Conservation (phyloP, 2,888 invertebrate genomes). For the Yponomeuta plumbellus region DNA sequence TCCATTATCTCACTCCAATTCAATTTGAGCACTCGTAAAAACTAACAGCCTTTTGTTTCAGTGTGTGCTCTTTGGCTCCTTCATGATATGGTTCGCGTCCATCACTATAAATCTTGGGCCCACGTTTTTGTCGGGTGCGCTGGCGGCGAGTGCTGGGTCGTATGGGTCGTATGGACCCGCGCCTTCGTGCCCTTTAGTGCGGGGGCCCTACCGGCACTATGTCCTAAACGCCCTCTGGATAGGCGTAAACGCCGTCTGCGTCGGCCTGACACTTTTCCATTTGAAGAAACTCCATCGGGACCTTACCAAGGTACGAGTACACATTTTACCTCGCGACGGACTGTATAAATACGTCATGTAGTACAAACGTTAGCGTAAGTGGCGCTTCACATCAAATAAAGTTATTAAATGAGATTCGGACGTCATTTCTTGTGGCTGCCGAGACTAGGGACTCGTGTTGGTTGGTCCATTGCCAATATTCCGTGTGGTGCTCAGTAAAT, state of each 20-base stretch:
- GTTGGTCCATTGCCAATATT: conserved; percentile 55
- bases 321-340: conserved; percentile 20
- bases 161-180: conserved; percentile 81
- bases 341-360: conserved; percentile 8
- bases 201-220: conserved; percentile 92
- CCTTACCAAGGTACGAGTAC: conserved; percentile 79
- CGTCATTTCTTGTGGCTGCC: not conserved
- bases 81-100: conserved; percentile 96
- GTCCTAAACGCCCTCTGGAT: conserved; percentile 95
- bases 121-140: conserved; percentile 88
- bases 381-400: conserved; percentile 10
- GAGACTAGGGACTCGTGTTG: conserved; percentile 5
- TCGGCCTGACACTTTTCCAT: conserved; percentile 88
- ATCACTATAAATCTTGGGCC: conserved; percentile 94
- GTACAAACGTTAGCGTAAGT: conserved; percentile 1
- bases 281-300: conserved; percentile 88
- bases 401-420: not conserved
- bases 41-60: conserved; percentile 56
- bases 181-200: conserved; percentile 89
- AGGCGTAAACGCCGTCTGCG: conserved; percentile 90
- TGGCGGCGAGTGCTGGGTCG: conserved; percentile 86
- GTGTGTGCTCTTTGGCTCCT: conserved; percentile 93
- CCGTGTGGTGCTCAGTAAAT: conserved; percentile 51
- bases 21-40: conserved; percentile 12
- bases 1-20: conserved; percentile 1